Evolutionary conservation across 2,797 vertebrate species (phyloP), one percentile per base, ranked within the genome.

Genomic region (Hephaestus fuliginosus): DNA sequence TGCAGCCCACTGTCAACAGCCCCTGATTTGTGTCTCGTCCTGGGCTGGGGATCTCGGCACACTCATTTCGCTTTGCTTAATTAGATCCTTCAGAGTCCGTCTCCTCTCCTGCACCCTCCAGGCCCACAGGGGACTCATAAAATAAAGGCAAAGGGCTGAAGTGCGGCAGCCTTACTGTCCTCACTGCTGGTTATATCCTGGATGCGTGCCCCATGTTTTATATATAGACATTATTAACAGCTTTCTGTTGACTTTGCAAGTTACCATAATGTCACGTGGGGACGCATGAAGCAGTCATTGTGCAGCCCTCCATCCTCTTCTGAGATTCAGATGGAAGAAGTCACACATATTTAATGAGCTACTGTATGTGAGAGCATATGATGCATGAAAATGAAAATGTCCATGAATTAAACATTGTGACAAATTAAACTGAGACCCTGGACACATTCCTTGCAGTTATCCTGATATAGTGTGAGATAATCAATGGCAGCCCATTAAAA

Each of bases 31-130:
- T 91, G 86, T 88, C 81, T 85, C 41, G 43, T 88, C 77, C 63
- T 63, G 72, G 48, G 33, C 78, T 48, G 70, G 58, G 74, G 72
- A 89, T 84, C 90, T 86, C 76, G 14, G 74, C 84, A 82, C 85
- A 86, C 86, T 89, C 77, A 86, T 89, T 90, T 88, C 48, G 71
- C 84, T 84, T 82, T 84, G 84, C 87, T 82, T 93, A 93, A 94
- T 93, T 90, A 90, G 87, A 92, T 92, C 87, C 91, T 86, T 86
- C 81, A 92, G 82, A 87, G 86, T 66, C 68, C 3, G 57, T 76
- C 82, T 86, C 81, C 71, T 74, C 85, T 89, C 68, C 66, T 69
- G 77, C 77, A 84, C 85, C 83, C 85, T 87, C 46, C 62, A 62
- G 82, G 76, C 55, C 70, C 84, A 70, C 85, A 4, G 12, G 75